A percentile compares a stretch with the other conserved stretches of the same genome.
phyloP scores from a whole-genome alignment of 2,113 vertebrate genomes.

The Lonchura striata region DNA sequence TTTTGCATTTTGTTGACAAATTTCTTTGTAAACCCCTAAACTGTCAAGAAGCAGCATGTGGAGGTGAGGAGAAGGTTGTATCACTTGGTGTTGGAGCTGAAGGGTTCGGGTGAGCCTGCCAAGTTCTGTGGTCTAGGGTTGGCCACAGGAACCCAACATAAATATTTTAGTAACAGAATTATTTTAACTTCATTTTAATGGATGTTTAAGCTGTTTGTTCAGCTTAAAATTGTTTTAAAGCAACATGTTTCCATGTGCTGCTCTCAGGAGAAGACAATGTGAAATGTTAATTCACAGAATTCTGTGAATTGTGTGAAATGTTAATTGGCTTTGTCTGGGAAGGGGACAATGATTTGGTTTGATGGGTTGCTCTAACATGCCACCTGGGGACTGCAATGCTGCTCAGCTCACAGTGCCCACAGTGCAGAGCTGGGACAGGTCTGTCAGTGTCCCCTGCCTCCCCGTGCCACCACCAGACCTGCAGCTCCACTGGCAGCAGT shows the following conservation, averaged over 20 bases:
- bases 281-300: background rate
- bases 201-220: background rate
- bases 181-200: conserved; percentile 6
- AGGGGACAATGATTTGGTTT: background rate
- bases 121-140: background rate
- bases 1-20: background rate
- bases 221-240: background rate
- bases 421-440: background rate
- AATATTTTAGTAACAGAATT: conserved; percentile 16
- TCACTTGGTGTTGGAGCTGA: background rate
- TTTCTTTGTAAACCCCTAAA: background rate
- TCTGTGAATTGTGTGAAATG: background rate
- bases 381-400: accelerated
- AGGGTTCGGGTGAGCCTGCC: conserved; percentile 6
- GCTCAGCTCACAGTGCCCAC: background rate
- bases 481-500: accelerated
- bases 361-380: background rate
- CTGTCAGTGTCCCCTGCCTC: background rate
- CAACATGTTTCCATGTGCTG: background rate
- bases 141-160: background rate
- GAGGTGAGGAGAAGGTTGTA: background rate
- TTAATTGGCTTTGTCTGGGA: background rate
- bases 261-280: background rate
- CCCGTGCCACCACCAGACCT: background rate
- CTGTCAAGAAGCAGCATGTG: background rate